These are phyloP conservation scores for Mohoua ochrocephala DNA, from an alignment of 2,113 vertebrate genomes.

Conservation along the genomic window DNA sequence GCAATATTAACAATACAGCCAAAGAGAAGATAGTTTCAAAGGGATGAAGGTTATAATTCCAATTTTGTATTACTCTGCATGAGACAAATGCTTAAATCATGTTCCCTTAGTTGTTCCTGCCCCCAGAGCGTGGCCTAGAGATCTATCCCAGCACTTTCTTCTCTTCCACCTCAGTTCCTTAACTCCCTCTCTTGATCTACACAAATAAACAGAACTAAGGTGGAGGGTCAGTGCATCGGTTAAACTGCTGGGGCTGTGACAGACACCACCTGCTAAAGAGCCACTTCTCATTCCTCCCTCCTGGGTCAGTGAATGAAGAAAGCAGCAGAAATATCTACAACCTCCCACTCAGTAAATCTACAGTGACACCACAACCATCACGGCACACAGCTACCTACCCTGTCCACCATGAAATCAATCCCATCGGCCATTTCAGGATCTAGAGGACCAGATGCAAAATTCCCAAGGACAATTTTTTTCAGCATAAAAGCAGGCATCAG, in stretches of 20 bases:
- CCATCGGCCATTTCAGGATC: slow-evolving; percentile 95
- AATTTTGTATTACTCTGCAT: not conserved
- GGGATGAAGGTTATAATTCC: not conserved
- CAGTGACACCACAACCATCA: not conserved
- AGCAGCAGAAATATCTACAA: not conserved
- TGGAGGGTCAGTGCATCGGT: not conserved
- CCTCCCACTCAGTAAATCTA: not conserved
- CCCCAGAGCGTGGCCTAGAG: not conserved
- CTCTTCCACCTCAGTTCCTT: not conserved
- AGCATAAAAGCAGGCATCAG: slow-evolving; percentile 97
- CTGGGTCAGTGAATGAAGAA: not conserved
- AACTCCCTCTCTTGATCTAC: not conserved
- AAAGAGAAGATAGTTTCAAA: not conserved
- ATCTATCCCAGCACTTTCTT: not conserved
- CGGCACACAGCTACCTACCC: slow-evolving; percentile 74
- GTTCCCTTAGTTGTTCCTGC: not conserved
- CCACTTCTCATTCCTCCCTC: not conserved
- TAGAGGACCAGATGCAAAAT: slow-evolving; percentile 93
- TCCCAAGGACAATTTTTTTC: slow-evolving; percentile 96
- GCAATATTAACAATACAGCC: not conserved
- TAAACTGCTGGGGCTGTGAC: not conserved
- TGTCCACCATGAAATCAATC: slow-evolving; percentile 99
- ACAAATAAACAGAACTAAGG: not conserved
- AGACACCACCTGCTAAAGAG: not conserved
- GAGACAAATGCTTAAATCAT: not conserved